Evolutionary conservation across 1,140 invertebrate species (phyloP), one percentile per base, ranked within the genome.

Genomic region (Ctenoplectra terminalis): DNA sequence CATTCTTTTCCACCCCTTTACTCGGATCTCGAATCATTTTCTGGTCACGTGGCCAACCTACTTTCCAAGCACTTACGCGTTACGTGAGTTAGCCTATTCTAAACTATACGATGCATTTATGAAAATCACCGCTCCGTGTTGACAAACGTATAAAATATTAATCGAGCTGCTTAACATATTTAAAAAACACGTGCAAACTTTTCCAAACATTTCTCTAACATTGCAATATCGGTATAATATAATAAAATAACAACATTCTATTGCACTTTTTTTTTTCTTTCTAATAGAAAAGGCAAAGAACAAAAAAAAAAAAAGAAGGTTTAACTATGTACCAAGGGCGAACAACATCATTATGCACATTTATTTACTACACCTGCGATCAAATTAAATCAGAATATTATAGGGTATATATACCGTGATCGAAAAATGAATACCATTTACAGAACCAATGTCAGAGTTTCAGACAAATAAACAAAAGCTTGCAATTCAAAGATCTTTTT

Each of bases 21-120:
- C 23, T 40, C 13, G 23, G 50, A 67, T 81, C 11, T 23, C 8
- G 26, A 31, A 23, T 37, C 48, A 58, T 40, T 83, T 81, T 83
- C 86, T 67, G 40, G 46, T 87, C 81, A 84, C 81, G 71, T 31
- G n/a, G 34, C 69, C 74, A 77, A 75, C 67, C 63, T 54, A 86
- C 64, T 74, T 79, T 58, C 52, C 58, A 56, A 78, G 43, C 67
- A 70, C 84, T 72, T 70, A 56, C 17, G 40, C 43, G 71, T n/a
- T 61, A 58, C 60, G 26, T n/a, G 23, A 81, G 58, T 72, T 72
- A 29, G 50, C 34, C 56, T 76, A 52, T 66, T 79, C 43, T 4
- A 67, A 56, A 66, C 15, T 64, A 37, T 50, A 31, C 23, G 48
- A 70, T 29, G 40, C 37, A 76, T 82, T 54, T 63, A 31, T 31